These are phyloP conservation scores for Clarias gariepinus DNA, from an alignment of 2,113 vertebrate genomes.

Conservation along the genomic window DNA sequence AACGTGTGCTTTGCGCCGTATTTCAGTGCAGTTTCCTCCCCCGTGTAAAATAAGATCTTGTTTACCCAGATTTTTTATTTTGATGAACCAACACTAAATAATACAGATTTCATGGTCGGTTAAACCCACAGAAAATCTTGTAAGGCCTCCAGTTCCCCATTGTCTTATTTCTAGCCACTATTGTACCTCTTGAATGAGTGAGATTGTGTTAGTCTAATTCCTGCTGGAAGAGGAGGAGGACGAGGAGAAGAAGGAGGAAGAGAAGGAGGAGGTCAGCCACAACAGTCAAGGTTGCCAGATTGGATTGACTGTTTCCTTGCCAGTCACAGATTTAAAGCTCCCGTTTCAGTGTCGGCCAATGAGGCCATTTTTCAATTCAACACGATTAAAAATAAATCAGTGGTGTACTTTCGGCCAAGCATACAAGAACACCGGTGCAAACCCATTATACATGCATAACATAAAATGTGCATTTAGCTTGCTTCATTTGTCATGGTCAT, in stretches of 20 bases:
- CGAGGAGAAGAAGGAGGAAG: not conserved
- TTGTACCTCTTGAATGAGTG: slow-evolving; percentile 1
- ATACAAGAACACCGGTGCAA: not conserved
- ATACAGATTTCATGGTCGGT: slow-evolving; percentile 11
- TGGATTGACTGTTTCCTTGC: not conserved
- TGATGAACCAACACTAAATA: slow-evolving; percentile 22
- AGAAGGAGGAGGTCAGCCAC: not conserved
- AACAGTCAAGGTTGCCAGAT: slow-evolving; percentile 27
- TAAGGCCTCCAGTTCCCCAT: not conserved
- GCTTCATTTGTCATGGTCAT: not conserved
- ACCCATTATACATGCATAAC: no score
- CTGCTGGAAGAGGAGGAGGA: not conserved
- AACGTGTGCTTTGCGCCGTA: not conserved
- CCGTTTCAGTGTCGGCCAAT: not conserved
- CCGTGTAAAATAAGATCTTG: not conserved
- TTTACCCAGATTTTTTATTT: not conserved
- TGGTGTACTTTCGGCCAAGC: not conserved
- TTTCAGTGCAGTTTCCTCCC: not conserved
- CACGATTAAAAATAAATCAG: not conserved
- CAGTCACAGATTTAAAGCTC: not conserved
- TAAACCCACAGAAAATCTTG: not conserved
- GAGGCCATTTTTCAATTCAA: not conserved
- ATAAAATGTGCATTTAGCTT: not conserved
- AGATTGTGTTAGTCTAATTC: not conserved
- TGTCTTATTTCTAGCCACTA: not conserved